Evolutionary conservation across 2,888 invertebrate species (phyloP).

Genomic region (Rhimphoctona megacephalus): DNA sequence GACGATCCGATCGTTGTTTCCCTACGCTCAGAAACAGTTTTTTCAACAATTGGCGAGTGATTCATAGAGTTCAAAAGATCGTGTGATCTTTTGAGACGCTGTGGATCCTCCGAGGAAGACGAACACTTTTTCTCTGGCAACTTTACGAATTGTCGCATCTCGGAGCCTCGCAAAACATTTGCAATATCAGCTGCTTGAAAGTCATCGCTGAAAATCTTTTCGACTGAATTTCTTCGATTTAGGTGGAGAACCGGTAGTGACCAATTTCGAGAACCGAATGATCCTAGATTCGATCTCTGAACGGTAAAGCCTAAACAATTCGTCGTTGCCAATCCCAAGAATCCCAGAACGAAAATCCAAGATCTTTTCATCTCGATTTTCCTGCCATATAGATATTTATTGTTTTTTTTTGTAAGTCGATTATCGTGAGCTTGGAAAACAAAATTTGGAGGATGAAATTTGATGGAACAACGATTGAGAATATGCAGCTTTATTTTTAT

Average conservation of each 20-base stretch:
- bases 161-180: constrained; percentile 63
- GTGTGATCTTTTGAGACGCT: constrained; percentile 62
- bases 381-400: neutral
- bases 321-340: constrained; percentile 57
- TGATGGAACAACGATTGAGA: neutral
- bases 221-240: constrained; percentile 32
- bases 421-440: neutral
- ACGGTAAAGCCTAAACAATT: constrained; percentile 22
- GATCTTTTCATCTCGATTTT: constrained; percentile 48
- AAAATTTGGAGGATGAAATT: neutral
- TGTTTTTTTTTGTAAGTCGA: neutral
- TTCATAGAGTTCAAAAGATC: neutral
- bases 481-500: neutral
- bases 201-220: constrained; percentile 59
- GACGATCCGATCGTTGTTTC: constrained; percentile 4
- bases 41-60: neutral
- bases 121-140: constrained; percentile 51
- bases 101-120: constrained; percentile 42
- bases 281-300: constrained; percentile 57
- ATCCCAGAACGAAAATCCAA: constrained; percentile 59
- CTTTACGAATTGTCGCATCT: constrained; percentile 59
- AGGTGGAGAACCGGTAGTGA: neutral
- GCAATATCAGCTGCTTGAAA: constrained; percentile 60
- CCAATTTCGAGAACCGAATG: constrained; percentile 22
- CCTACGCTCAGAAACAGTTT: neutral